Evolutionary conservation across 2,888 invertebrate genomes (phyloP), one percentile per base, ranked within the genome.

Genomic region (Caenorhabditis macrosperma): DNA sequence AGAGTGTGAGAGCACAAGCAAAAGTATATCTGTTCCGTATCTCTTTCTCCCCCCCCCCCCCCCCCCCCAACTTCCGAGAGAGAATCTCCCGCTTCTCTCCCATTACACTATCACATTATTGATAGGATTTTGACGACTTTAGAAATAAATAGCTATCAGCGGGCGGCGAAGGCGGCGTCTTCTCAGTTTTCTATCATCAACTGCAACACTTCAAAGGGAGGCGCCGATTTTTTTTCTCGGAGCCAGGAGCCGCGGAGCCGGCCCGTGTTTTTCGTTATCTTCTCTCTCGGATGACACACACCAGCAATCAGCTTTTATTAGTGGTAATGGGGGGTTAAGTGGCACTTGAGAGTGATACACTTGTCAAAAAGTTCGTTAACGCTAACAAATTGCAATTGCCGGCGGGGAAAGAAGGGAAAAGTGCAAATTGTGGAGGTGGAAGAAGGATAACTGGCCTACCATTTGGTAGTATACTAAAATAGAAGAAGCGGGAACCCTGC

Each of bases 81-180:
- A 64, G 64, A 64, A 4, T 44, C 38, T 38, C 12, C 26, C 28
- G 26, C 28, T 1, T 17, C 7, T n/a, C 30, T 35, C 6, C n/a
- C 26, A 44, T 44, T 44, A 44, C 44, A 44, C 55, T 44, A 48
- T 30, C 57, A 48, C 57, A 68, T 68, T 68, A 68, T 68, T 68
- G 68, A 68, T 68, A 68, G 46, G 48, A 44, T 44, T 68, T 63
- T 68, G 68, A 68, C 68, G 68, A 59, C 48, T 68, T 57, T 46
- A 68, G 59, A 68, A 68, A 68, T 68, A 59, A 68, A 68, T 68
- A 50, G 48, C 68, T 44, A 44, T 57, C 41, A 17, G 30, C 38
- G 6, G 6, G 2, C 38, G 38, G 17, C 44, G n/a, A n/a, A n/a
- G n/a, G n/a, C n/a, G n/a, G n/a, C n/a, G n/a, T n/a, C n/a, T n/a